These are phyloP conservation scores for Cerceris rybyensis DNA, from an alignment of 2,888 invertebrate genomes.

Conservation along the genomic window DNA sequence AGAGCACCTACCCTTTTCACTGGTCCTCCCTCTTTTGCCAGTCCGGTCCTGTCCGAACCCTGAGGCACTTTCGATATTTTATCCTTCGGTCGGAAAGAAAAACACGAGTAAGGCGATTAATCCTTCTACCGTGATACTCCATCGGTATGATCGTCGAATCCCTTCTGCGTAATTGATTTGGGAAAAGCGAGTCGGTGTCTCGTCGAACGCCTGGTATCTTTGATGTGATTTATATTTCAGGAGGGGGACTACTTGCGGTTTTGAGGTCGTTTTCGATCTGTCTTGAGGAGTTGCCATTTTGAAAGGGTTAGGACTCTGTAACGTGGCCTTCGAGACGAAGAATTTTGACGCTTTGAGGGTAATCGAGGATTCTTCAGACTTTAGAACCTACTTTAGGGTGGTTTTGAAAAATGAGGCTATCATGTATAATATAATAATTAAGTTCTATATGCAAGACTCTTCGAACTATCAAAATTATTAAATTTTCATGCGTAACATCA, in stretches of 20 bases:
- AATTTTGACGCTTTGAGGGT: no score
- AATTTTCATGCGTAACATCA: not conserved
- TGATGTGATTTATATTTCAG: not conserved
- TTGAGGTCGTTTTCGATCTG: not conserved
- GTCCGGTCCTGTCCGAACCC: not conserved
- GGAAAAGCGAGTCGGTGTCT: constrained; percentile 6
- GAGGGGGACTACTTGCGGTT: not conserved
- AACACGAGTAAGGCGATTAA: constrained; percentile 43
- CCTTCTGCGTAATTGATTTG: constrained; percentile 45
- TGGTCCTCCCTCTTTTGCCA: not conserved
- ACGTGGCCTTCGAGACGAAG: no score
- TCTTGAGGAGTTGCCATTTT: not conserved
- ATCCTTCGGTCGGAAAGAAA: constrained; percentile 30
- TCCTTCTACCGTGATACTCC: constrained; percentile 17
- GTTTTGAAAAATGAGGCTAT: no score
- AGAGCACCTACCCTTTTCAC: constrained; percentile 37
- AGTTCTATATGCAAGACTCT: no score
- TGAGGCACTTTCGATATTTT: constrained; percentile 40
- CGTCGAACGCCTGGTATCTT: not conserved
- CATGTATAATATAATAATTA: no score
- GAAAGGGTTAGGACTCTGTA: not conserved
- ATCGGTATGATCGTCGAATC: constrained; percentile 14
- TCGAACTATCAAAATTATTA: no score
- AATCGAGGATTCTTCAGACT: no score
- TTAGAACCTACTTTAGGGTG: no score